Base-by-base conservation (phyloP, 2,888 invertebrate species). In the Apotomis betuletana region DNA sequence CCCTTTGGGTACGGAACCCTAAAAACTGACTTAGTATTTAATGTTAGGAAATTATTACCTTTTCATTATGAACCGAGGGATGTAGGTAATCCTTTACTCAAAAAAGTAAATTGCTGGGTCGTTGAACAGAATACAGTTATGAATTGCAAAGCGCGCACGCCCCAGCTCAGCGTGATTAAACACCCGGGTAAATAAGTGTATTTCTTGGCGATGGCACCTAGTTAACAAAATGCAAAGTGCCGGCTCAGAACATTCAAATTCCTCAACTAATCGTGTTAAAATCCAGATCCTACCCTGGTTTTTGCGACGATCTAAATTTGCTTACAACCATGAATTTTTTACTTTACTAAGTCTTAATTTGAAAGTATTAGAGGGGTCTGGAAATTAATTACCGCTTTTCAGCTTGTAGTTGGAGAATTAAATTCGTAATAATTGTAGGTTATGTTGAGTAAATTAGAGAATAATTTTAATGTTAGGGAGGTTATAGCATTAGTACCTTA, bases 181-280 rank as follows among this genome's bases (percentile, higher is more conserved):
- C 36, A 51, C 52, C 15, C 52, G 51, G 55, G 59, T 41, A 58
- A 59, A 58, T 58, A 58, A 59, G 63, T 58, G 63, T 44, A n/a
- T 59, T 70, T 64, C 64, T 65, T 44, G 44, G 58, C 9, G 54
- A 61, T 68, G 36, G 36, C 12, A 61, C 60, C 60, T 60, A 68
- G 60, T 60, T 60, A 68, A 68, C 60, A 68, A 67, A 67, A 67
- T 67, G 65, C 65, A 67, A 67, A 67, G 65, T 46, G 65, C 46
- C 57, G 65, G 65, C 65, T 67, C 65, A 58, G 65, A 57, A 57
- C 65, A 57, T 67, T 67, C 36, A 46, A 58, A 67, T 67, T 67
- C 46, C 57, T 67, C 65, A 67, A 67, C 57, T 67, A 58, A 65
- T 65, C 65, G 46, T 57, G 44, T 49, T 49, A 58, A 67, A 67